Evolutionary conservation across 2,113 vertebrate species (phyloP).

Genomic region (Onychorhynchus coronatus): DNA sequence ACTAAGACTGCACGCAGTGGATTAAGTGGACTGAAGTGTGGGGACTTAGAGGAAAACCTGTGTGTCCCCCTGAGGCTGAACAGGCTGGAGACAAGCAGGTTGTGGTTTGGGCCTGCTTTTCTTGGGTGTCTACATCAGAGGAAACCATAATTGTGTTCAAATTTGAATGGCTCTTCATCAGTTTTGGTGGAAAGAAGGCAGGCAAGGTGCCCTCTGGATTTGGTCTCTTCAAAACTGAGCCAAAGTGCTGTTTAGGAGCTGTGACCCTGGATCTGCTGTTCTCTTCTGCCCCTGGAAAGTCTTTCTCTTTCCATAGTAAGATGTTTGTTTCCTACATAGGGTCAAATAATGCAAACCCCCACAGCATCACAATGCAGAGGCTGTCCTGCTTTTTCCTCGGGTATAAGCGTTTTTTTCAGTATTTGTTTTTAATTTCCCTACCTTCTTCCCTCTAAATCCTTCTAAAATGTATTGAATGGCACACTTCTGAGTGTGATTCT

Average conservation of each 20-base stretch:
- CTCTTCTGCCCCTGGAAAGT: neutral
- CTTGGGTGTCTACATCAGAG: neutral
- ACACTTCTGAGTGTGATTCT: neutral
- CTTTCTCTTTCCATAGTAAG: neutral
- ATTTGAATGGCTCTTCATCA: neutral
- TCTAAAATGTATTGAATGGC: neutral
- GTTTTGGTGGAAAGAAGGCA: neutral
- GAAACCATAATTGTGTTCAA: accelerated
- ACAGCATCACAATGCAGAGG: neutral
- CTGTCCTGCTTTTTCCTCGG: neutral
- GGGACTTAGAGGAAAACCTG: neutral
- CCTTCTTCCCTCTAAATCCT: neutral
- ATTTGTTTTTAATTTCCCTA: neutral
- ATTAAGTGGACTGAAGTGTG: neutral
- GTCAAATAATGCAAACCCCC: neutral
- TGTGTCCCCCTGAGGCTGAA: neutral
- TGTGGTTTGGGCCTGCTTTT: neutral
- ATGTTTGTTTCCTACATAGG: neutral
- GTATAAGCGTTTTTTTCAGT: neutral
- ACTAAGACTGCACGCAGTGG: neutral
- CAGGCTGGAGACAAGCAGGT: neutral
- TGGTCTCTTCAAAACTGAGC: neutral
- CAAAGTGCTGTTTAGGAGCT: neutral
- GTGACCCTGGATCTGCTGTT: neutral
- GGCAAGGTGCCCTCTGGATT: neutral